phyloP scores from a whole-genome alignment of 1,140 invertebrate genomes.

The Zophobas atratus region DNA sequence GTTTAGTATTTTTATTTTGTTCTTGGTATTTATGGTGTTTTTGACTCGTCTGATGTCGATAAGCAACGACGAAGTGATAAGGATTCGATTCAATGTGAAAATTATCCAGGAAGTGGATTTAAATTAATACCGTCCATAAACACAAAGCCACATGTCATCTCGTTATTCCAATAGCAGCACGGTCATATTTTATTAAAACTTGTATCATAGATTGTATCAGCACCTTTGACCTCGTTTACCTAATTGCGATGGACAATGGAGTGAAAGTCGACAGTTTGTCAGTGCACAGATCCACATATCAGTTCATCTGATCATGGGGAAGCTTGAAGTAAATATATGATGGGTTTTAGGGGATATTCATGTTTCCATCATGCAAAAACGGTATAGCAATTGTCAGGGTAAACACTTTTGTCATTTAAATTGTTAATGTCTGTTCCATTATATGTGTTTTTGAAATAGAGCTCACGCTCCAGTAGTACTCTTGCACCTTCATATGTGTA shows the following conservation, averaged over 20 bases:
- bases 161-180: slow-evolving; percentile 20
- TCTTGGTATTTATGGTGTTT: slow-evolving; percentile 53
- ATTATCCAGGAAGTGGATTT: slow-evolving; percentile 39
- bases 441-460: no score
- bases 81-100: slow-evolving; percentile 35
- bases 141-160: slow-evolving; percentile 18
- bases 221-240: slow-evolving; percentile 46
- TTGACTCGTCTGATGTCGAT: slow-evolving; percentile 48
- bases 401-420: no score
- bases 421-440: no score
- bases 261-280: slow-evolving; percentile 42
- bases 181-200: slow-evolving; percentile 37
- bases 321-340: background rate
- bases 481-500: no score
- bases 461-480: no score
- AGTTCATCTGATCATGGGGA: background rate
- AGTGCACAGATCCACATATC: background rate
- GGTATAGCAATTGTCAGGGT: no score
- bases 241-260: slow-evolving; percentile 47
- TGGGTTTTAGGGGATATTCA: no score
- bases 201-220: slow-evolving; percentile 34
- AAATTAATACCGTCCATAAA: slow-evolving; percentile 16
- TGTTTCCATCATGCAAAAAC: no score
- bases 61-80: slow-evolving; percentile 28
- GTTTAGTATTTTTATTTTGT: slow-evolving; percentile 51